phyloP scores from a whole-genome alignment of 1,140 invertebrate genomes.

The Drosophila nasuta region DNA sequence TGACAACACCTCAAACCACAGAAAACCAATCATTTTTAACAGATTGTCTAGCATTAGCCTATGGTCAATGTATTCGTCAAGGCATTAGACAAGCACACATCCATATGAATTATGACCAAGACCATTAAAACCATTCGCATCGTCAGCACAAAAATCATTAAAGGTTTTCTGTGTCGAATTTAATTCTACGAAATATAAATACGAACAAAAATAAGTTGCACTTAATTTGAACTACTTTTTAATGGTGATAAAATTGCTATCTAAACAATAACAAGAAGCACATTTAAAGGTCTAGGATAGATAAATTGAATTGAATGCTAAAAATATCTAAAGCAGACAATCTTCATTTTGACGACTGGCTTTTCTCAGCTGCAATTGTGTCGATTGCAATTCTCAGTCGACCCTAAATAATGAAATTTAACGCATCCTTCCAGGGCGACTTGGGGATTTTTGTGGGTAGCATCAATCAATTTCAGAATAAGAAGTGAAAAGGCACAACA shows the following conservation, averaged over 20 bases:
- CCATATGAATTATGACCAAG: not conserved
- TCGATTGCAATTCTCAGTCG: slow-evolving; percentile 7
- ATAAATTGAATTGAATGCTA: too few relatives aligned
- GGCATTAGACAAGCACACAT: too few relatives aligned
- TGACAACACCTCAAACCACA: slow-evolving; percentile 40
- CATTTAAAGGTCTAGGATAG: too few relatives aligned
- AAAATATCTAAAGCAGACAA: not conserved
- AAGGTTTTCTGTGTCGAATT: too few relatives aligned
- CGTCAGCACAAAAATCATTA: not conserved
- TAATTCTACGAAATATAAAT: too few relatives aligned
- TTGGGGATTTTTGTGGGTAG: slow-evolving; percentile 43
- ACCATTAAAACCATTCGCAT: not conserved
- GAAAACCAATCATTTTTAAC: slow-evolving; percentile 9
- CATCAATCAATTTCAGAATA: slow-evolving; percentile 44
- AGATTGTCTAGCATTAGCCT: slow-evolving; percentile 34
- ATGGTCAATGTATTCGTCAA: slow-evolving; percentile 10
- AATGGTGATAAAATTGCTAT: too few relatives aligned
- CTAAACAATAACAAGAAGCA: too few relatives aligned
- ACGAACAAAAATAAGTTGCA: too few relatives aligned
- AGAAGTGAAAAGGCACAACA: slow-evolving; percentile 2
- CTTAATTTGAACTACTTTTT: too few relatives aligned
- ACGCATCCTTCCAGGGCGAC: slow-evolving; percentile 23
- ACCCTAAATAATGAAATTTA: slow-evolving; percentile 30
- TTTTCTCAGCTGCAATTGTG: slow-evolving; percentile 1
- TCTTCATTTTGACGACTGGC: not conserved